Conservation (phyloP, 2,888 invertebrate species). For the Drosophila kuntzei region DNA sequence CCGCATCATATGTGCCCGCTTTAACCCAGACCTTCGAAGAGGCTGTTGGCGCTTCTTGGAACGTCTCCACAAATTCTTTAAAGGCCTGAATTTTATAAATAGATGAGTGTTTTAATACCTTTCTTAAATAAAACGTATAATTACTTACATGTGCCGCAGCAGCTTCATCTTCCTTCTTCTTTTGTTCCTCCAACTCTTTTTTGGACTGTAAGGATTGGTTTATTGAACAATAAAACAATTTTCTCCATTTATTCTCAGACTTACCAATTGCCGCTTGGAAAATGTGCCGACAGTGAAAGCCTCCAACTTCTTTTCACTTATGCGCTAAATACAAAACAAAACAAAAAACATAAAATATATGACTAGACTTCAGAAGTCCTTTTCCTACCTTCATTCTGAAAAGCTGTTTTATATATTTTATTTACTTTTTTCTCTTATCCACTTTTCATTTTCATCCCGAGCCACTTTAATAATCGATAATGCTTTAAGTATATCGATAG, state of each 20-base stretch:
- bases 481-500: slow-evolving; percentile 21
- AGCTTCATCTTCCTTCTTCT: slow-evolving; percentile 94
- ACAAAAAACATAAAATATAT: slow-evolving; percentile 9
- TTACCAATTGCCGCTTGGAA: slow-evolving; percentile 87
- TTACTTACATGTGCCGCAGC: slow-evolving; percentile 93
- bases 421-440: neutral
- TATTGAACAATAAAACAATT: neutral
- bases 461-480: slow-evolving; percentile 6
- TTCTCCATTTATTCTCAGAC: slow-evolving; percentile 3
- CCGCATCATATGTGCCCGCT: slow-evolving; percentile 98
- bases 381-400: slow-evolving; percentile 58
- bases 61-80: slow-evolving; percentile 98
- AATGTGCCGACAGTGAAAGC: slow-evolving; percentile 91
- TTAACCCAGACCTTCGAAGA: slow-evolving; percentile 98
- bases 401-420: slow-evolving; percentile 1
- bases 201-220: slow-evolving; percentile 87
- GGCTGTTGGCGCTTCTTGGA: slow-evolving; percentile 93
- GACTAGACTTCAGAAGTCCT: neutral
- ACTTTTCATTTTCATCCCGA: slow-evolving; percentile 11
- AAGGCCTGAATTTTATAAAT: slow-evolving; percentile 88
- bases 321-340: slow-evolving; percentile 86
- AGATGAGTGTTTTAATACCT: neutral
- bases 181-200: slow-evolving; percentile 93
- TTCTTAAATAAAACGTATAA: no score
- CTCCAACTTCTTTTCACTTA: slow-evolving; percentile 90